A percentile compares a stretch with the other conserved stretches of the same genome.
Conservation (phyloP, 2,888 invertebrate genomes). For the Syrphus vitripennis region DNA sequence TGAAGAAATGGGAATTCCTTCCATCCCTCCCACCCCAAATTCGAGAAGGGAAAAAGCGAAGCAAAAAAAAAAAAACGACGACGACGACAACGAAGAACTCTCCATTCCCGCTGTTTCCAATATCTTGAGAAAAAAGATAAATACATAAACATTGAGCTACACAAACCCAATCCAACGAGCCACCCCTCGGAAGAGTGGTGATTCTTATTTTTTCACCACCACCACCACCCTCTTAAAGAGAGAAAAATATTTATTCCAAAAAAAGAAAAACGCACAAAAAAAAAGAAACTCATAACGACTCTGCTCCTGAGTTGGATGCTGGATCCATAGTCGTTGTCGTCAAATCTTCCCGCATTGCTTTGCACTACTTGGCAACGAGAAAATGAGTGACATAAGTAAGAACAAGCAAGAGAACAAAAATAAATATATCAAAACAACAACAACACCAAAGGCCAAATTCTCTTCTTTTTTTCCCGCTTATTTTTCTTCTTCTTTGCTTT, state of each 20-base stretch:
- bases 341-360: constrained; percentile 50
- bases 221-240: constrained; percentile 32
- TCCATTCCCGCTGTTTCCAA: constrained; percentile 48
- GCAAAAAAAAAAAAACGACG: not conserved
- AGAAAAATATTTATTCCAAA: constrained; percentile 43
- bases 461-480: constrained; percentile 55
- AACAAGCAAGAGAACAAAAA: constrained; percentile 59
- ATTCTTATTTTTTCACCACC: not conserved
- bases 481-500: constrained; percentile 51
- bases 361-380: constrained; percentile 50
- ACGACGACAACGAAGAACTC: not conserved
- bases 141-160: constrained; percentile 59
- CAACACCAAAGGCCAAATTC: constrained; percentile 13
- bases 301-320: constrained; percentile 24
- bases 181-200: constrained; percentile 45
- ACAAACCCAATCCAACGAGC: no score
- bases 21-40: constrained; percentile 28
- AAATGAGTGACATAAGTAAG: constrained; percentile 68
- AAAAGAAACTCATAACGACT: constrained; percentile 21
- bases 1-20: constrained; percentile 59
- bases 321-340: constrained; percentile 54
- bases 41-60: not conserved
- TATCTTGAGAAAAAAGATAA: constrained; percentile 55
- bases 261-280: not conserved
- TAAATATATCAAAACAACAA: constrained; percentile 41